phyloP scores from a whole-genome alignment of 1,140 invertebrate genomes.

The Drosophila ambigua region DNA sequence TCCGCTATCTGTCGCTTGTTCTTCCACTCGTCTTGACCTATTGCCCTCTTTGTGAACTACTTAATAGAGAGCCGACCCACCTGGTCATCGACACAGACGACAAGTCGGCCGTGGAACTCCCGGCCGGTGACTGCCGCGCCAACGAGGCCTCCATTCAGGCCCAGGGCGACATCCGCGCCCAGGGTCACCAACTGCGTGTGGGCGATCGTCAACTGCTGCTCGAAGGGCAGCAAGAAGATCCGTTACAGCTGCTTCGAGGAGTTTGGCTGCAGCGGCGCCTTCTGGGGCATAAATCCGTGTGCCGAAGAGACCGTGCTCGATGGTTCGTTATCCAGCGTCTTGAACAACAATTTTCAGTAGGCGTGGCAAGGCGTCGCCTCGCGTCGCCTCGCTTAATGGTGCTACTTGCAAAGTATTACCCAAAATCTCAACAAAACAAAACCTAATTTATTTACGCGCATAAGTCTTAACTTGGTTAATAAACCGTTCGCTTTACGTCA shows the following conservation, averaged over 20 bases:
- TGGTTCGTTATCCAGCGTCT: conserved; percentile 36
- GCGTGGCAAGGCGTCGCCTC: neutral
- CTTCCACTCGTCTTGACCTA: conserved; percentile 18
- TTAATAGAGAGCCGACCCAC: neutral
- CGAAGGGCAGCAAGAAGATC: conserved; percentile 75
- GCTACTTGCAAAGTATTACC: conserved; percentile 4
- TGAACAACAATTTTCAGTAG: conserved; percentile 18
- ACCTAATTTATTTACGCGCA: conserved; percentile 31
- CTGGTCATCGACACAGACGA: neutral
- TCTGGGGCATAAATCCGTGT: conserved; percentile 87
- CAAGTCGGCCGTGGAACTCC: neutral
- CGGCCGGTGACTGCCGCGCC: conserved; percentile 14
- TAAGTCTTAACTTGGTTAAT: conserved; percentile 32
- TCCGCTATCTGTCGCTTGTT: conserved; percentile 9
- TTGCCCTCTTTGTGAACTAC: conserved; percentile 30
- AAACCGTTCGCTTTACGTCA: conserved; percentile 18
- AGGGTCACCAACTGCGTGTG: conserved; percentile 86
- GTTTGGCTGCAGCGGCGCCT: conserved; percentile 87
- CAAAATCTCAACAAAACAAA: conserved; percentile 3
- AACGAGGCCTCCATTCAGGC: conserved; percentile 59
- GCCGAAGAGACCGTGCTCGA: conserved; percentile 83
- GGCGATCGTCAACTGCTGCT: conserved; percentile 89
- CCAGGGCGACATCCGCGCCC: conserved; percentile 37
- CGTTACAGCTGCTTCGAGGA: conserved; percentile 87
- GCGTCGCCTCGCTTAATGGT: neutral